Conservation (phyloP, 2,113 vertebrate genomes). For the Mola mola region DNA sequence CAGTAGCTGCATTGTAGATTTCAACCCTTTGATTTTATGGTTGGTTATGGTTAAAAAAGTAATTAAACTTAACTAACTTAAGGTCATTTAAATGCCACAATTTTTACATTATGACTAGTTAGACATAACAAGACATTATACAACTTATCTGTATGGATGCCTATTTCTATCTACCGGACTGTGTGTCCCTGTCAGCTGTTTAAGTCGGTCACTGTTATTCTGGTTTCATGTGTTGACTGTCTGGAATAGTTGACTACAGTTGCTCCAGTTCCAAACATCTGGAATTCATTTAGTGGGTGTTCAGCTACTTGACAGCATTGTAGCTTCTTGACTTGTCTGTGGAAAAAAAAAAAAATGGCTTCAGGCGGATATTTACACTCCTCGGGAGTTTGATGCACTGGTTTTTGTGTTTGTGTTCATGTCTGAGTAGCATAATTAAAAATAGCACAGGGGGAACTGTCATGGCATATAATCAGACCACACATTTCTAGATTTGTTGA, state of each 20-base stretch:
- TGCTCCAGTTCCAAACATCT: constrained; percentile 63
- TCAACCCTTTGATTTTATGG: no score
- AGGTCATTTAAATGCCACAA: no score
- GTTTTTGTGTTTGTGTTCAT: constrained; percentile 18
- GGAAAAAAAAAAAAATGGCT: neutral
- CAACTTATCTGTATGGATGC: no score
- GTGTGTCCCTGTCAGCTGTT: constrained; percentile 20
- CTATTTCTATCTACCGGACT: no score
- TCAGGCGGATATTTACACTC: constrained; percentile 28
- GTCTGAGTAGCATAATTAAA: neutral
- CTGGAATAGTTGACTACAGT: constrained; percentile 43
- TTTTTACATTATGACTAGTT: no score
- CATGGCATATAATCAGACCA: no score
- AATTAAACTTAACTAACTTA: no score
- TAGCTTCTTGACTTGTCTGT: constrained; percentile 38
- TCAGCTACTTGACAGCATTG: constrained; percentile 44
- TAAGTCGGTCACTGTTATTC: constrained; percentile 14
- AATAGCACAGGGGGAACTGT: no score
- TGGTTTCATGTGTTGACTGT: constrained; percentile 38
- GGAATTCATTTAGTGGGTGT: constrained; percentile 69
- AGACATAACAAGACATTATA: no score
- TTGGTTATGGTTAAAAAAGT: no score
- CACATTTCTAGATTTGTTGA: no score
- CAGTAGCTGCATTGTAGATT: no score
- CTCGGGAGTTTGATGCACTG: constrained; percentile 33